Percentiles rank a stretch among this genome's conserved stretches.
phyloP scores from a whole-genome alignment of 2,113 vertebrate genomes.

The Dicerorhinus sumatrensis region DNA sequence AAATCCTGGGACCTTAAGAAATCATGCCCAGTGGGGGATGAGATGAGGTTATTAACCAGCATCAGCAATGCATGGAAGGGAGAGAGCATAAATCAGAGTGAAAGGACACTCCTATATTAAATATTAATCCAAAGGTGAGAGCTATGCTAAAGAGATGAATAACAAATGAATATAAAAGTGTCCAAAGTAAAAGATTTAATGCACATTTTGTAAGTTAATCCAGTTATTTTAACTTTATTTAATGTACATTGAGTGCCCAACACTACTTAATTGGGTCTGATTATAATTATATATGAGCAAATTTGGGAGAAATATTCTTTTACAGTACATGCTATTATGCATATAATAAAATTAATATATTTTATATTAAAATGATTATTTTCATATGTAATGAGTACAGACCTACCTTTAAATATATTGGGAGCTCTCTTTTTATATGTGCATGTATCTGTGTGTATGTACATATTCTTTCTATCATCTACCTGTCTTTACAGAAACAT shows the following conservation, averaged over 20 bases:
- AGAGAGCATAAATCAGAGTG: background rate
- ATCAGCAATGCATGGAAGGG: background rate
- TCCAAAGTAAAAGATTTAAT: background rate
- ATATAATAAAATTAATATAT: background rate
- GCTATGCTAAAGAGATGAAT: background rate
- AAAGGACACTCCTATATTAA: background rate
- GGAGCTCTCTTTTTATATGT: background rate
- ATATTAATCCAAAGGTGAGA: background rate
- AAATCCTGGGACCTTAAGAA: background rate
- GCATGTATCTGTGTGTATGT: background rate
- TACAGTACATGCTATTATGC: background rate
- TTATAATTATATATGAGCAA: background rate
- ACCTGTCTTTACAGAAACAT: background rate
- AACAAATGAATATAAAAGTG: background rate
- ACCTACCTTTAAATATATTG: background rate
- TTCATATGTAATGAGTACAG: background rate
- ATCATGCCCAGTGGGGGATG: accelerated
- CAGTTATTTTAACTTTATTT: conserved; percentile 4
- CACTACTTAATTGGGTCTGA: background rate
- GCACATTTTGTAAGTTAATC: background rate
- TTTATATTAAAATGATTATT: background rate
- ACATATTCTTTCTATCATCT: background rate
- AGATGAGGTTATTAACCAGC: background rate
- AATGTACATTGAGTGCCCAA: background rate
- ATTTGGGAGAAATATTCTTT: background rate